Evolutionary conservation across 2,888 invertebrate species (phyloP), one percentile per base, ranked within the genome.

Genomic region (Cetonia aurata): DNA sequence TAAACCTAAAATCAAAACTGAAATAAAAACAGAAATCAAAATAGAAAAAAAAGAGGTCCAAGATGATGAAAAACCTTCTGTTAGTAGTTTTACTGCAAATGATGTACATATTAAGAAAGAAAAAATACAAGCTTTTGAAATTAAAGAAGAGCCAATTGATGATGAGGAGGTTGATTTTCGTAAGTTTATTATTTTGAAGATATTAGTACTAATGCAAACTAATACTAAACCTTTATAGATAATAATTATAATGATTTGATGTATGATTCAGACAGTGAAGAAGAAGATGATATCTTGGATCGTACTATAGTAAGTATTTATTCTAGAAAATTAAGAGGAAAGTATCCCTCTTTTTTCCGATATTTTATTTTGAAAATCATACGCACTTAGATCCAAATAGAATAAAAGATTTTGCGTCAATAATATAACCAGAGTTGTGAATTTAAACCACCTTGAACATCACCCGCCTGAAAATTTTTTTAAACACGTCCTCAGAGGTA

Each of bases 251-350:
- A 48, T 19, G 62, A 59, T 42, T 68, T 66, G 6, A 68, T 65
- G 37, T 66, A 33, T 37, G 46, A 68, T 56, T 57, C 53, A 37
- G 69, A 72, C 46, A 72, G 72, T 50, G 72, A 71, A 10, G 70
- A 72, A 53, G 71, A 69, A 9, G 69, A 72, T 10, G 69, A 69
- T 50, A 56, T 48, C 17, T n/a, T 46, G 15, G 71, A 72, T 9
- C 69, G 60, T 48, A 67, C 69, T 48, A 70, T 57, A 31, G 74
- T 73, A 69, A 74, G 71, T 56, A 56, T 33, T 37, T 56, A 31
- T 60, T 31, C 15, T 55, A 12, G 31, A 31, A n/a, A n/a, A n/a
- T n/a, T n/a, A n/a, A n/a, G n/a, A 19, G 10, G 1, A 44, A 44
- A 10, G 3, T 44, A 13, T 44, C 13, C 13, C 44, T 3, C 1